phyloP scores from a whole-genome alignment of 2,113 vertebrate genomes.

The Brienomyrus longianalis region DNA sequence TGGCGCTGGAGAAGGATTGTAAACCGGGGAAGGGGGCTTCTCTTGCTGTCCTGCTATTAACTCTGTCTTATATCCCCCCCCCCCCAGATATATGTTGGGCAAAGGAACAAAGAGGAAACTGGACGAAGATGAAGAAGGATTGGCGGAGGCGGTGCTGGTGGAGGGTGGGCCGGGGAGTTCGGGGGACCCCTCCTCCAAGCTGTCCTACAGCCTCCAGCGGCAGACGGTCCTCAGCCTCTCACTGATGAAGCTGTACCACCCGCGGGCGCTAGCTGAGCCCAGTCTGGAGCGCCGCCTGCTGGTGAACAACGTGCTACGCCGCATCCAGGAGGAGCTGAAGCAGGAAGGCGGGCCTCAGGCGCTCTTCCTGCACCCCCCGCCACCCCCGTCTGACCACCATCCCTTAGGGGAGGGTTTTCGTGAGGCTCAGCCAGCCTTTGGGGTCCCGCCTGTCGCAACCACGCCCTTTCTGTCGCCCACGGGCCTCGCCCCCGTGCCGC shows the following conservation, averaged over 20 bases:
- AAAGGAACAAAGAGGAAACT: constrained; percentile 98
- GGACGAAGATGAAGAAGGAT: constrained; percentile 98
- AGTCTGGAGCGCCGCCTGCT: constrained; percentile 91
- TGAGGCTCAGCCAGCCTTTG: constrained; percentile 74
- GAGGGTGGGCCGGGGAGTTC: constrained; percentile 34
- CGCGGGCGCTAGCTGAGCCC: constrained; percentile 83
- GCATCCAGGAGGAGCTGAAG: constrained; percentile 95
- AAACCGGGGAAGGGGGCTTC: not conserved
- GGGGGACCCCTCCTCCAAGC: constrained; percentile 80
- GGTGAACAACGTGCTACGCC: constrained; percentile 97
- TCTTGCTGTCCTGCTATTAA: not conserved
- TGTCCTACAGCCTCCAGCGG: constrained; percentile 96
- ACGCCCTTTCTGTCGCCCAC: constrained; percentile 46
- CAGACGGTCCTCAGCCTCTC: constrained; percentile 99
- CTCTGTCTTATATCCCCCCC: constrained; percentile 26
- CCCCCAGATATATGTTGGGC: constrained; percentile 97
- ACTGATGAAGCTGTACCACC: constrained; percentile 97
- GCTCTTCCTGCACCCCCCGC: constrained; percentile 69
- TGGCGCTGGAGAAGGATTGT: not conserved
- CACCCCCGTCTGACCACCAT: constrained; percentile 68
- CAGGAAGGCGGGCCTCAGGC: constrained; percentile 86
- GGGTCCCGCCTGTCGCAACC: constrained; percentile 50
- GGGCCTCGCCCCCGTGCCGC: constrained; percentile 56
- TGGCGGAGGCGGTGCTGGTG: constrained; percentile 96
- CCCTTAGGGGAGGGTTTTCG: constrained; percentile 74